Percentiles rank a stretch among this genome's conserved stretches.
Conservation (phyloP, 2,888 invertebrate genomes). For the Heliconius erato region DNA sequence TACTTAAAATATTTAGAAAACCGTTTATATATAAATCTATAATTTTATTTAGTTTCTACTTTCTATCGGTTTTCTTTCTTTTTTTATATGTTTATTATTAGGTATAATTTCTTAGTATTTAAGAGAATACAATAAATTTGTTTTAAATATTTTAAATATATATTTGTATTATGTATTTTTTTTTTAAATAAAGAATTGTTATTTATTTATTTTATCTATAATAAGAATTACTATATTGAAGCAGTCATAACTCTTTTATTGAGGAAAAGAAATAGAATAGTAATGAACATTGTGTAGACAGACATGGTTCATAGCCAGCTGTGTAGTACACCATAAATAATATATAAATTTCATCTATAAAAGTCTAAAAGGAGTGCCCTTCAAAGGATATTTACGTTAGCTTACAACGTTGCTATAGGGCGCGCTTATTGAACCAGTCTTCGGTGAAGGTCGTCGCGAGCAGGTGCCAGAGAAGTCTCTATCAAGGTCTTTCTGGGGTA, state of each 20-base stretch:
- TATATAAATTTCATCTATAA: slow-evolving; percentile 27
- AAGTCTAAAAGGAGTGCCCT: slow-evolving; percentile 66
- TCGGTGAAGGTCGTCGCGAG: slow-evolving; percentile 47
- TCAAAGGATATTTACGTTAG: slow-evolving; percentile 66
- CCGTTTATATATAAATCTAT: background rate
- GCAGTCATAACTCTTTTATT: background rate
- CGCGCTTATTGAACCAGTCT: slow-evolving; percentile 71
- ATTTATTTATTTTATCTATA: too few relatives aligned
- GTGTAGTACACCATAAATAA: slow-evolving; percentile 9
- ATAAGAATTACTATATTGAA: background rate
- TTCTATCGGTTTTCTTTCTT: too few relatives aligned
- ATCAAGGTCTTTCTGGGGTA: slow-evolving; percentile 30
- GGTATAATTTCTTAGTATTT: background rate
- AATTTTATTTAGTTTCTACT: too few relatives aligned
- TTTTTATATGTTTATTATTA: too few relatives aligned
- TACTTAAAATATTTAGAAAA: slow-evolving; percentile 19
- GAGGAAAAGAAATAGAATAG: background rate
- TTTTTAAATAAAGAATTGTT: background rate
- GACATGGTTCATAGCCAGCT: background rate
- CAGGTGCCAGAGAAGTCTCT: slow-evolving; percentile 40
- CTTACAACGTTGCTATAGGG: slow-evolving; percentile 60
- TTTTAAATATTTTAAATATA: background rate
- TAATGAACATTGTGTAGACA: background rate
- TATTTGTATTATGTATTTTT: background rate
- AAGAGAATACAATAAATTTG: background rate